Conservation (phyloP, 2,888 invertebrate species). For the Cristatella mucedo region DNA sequence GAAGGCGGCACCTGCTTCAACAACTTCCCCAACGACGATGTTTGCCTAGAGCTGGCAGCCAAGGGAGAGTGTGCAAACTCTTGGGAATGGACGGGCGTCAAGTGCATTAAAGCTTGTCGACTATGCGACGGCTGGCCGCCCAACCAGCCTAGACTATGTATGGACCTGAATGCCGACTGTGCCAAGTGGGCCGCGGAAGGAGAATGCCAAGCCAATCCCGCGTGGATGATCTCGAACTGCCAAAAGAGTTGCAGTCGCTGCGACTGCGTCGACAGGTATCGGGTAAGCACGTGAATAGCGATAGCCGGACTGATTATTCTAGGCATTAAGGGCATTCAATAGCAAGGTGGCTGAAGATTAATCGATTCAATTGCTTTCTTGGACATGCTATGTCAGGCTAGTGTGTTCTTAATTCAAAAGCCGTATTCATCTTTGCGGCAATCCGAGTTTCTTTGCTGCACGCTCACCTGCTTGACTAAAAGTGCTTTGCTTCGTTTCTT, state of each 20-base stretch:
- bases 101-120: conserved; percentile 7
- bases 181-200: not conserved
- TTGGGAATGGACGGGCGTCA: conserved; percentile 10
- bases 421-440: no score
- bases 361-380: no score
- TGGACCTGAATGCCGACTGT: not conserved
- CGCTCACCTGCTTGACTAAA: no score
- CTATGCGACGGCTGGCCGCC: conserved; percentile 3
- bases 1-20: conserved; percentile 5
- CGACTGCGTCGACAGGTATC: conserved; percentile 1
- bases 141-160: conserved; percentile 2
- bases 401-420: no score
- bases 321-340: no score
- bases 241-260: conserved; percentile 7
- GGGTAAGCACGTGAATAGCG: conserved; percentile 6
- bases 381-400: no score
- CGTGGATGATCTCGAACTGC: conserved; percentile 8
- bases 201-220: conserved; percentile 5
- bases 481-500: no score
- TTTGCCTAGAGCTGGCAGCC: conserved; percentile 7
- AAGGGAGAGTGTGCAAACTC: conserved; percentile 9
- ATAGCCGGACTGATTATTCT: not conserved
- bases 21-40: conserved; percentile 2
- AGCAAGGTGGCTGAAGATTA: no score
- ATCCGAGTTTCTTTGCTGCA: no score